Percentiles rank a stretch among this genome's conserved stretches.
phyloP scores from a whole-genome alignment of 2,888 invertebrate species.

The Cephus nigrinus region DNA sequence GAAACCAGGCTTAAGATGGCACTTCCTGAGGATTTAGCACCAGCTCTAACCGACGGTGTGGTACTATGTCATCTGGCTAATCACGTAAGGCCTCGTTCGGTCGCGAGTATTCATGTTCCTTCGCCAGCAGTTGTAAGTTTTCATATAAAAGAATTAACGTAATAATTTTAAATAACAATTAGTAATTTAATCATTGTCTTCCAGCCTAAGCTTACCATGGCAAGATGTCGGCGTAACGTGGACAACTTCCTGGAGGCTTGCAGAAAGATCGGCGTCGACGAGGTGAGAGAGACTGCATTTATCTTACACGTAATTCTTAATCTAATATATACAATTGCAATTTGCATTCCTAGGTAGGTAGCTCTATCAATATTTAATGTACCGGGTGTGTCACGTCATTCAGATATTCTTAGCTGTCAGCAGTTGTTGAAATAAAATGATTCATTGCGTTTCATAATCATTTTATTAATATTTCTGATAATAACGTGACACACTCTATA shows the following conservation, averaged over 20 bases:
- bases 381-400: background rate
- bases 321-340: background rate
- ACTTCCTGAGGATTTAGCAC: conserved; percentile 85
- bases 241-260: conserved; percentile 97
- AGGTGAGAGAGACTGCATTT: conserved; percentile 74
- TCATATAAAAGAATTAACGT: conserved; percentile 1
- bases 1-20: conserved; percentile 91
- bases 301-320: conserved; percentile 18
- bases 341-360: background rate
- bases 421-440: background rate
- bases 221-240: conserved; percentile 92
- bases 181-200: conserved; percentile 51
- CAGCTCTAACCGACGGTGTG: conserved; percentile 90
- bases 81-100: conserved; percentile 89
- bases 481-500: background rate
- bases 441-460: background rate
- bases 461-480: background rate
- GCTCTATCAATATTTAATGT: background rate
- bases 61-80: conserved; percentile 95
- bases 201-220: conserved; percentile 95
- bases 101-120: conserved; percentile 94
- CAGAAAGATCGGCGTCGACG: conserved; percentile 91
- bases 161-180: background rate
- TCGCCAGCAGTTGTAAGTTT: conserved; percentile 87
- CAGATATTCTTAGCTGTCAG: background rate